Percentiles rank a stretch among this genome's conserved stretches.
Conservation (phyloP, 1,140 invertebrate species). For the Leptestheria dahalacensis region DNA sequence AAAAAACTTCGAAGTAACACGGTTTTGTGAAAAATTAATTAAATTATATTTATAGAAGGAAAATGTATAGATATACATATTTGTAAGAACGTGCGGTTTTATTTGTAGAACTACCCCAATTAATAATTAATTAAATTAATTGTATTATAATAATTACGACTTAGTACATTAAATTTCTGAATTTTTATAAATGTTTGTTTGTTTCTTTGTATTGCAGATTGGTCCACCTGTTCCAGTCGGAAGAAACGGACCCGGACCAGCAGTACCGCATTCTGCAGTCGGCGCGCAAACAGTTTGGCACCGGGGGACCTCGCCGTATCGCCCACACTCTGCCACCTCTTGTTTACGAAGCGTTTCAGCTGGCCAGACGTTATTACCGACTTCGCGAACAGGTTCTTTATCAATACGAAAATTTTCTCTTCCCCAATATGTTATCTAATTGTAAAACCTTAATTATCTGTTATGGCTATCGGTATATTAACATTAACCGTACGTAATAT, state of each 20-base stretch:
- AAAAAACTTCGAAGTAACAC: background rate
- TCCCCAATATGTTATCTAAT: constrained; percentile 9
- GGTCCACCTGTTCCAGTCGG: constrained; percentile 76
- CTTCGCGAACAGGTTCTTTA: constrained; percentile 48
- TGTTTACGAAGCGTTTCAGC: constrained; percentile 84
- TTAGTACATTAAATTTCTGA: constrained; percentile 1
- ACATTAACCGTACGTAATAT: too few species aligned
- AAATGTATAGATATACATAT: too few species aligned
- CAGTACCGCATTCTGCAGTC: constrained; percentile 81
- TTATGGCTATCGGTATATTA: too few species aligned
- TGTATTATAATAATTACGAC: constrained; percentile 1
- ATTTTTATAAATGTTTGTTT: background rate
- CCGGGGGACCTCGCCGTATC: constrained; percentile 72
- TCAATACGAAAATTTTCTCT: constrained; percentile 13
- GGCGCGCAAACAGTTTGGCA: constrained; percentile 76
- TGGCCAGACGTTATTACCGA: constrained; percentile 70
- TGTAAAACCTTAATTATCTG: constrained; percentile 23
- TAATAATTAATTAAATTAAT: background rate
- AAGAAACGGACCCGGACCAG: constrained; percentile 59
- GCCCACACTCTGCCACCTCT: constrained; percentile 87
- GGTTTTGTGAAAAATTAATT: too few species aligned
- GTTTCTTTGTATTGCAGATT: constrained; percentile 41
- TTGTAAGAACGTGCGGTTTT: too few species aligned
- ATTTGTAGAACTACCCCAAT: background rate
- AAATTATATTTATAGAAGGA: too few species aligned